A percentile compares a stretch with the other conserved stretches of the same genome.
phyloP scores from a whole-genome alignment of 2,113 vertebrate species.

The Falcunculus frontatus region DNA sequence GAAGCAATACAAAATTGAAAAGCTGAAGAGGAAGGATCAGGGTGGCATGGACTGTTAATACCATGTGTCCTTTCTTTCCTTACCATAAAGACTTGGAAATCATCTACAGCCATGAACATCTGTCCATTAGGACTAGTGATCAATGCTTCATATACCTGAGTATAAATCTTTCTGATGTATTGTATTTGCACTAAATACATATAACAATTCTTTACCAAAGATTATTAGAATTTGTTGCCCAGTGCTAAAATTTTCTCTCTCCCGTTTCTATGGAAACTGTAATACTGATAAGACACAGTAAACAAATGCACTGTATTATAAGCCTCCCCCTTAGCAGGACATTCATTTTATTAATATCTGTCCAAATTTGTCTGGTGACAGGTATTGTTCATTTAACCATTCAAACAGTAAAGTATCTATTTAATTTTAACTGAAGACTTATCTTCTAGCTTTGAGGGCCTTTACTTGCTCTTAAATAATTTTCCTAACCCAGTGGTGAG shows the following conservation, averaged over 20 bases:
- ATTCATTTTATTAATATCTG: slow-evolving; percentile 26
- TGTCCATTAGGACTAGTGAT: background rate
- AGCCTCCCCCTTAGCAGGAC: background rate
- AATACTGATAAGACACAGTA: slow-evolving; percentile 38
- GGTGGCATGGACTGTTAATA: background rate
- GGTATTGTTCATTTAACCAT: background rate
- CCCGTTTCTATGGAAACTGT: slow-evolving; percentile 62
- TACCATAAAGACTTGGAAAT: background rate
- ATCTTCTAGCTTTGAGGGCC: background rate
- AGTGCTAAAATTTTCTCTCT: slow-evolving; percentile 24
- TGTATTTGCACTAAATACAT: background rate
- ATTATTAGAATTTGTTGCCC: slow-evolving; percentile 42
- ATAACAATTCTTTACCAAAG: background rate
- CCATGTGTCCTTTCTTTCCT: background rate
- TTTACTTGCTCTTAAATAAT: background rate
- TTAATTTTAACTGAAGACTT: background rate
- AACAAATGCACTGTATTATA: slow-evolving; percentile 35
- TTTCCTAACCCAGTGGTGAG: background rate
- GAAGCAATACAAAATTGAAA: background rate
- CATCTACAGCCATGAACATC: background rate
- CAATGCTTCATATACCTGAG: background rate
- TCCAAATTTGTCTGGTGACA: background rate
- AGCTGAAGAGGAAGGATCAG: background rate
- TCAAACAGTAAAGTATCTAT: background rate
- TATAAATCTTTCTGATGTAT: background rate